These are phyloP conservation scores for Ariolimax columbianus DNA, from an alignment of 2,888 invertebrate species.

Conservation along the genomic window DNA sequence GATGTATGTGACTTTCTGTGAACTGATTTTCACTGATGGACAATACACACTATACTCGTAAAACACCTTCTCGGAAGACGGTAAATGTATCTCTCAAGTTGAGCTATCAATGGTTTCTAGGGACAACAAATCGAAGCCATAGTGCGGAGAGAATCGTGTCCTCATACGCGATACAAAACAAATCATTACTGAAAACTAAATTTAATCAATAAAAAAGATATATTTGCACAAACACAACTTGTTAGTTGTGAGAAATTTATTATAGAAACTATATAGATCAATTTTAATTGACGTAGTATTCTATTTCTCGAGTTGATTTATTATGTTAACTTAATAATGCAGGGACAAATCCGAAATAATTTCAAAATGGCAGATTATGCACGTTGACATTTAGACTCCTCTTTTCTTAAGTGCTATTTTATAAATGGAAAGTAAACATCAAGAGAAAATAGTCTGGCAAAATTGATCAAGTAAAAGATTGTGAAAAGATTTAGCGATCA, in stretches of 20 bases:
- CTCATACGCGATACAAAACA: not conserved
- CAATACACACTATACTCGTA: conserved; percentile 38
- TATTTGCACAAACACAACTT: not conserved
- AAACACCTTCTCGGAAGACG: conserved; percentile 27
- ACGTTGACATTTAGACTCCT: too few species aligned
- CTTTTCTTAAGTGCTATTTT: too few species aligned
- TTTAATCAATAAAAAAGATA: not conserved
- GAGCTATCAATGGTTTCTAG: conserved; percentile 63
- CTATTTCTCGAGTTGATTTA: too few species aligned
- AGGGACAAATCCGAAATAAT: too few species aligned
- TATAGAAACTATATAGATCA: not conserved
- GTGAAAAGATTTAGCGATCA: too few species aligned
- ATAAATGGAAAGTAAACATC: too few species aligned
- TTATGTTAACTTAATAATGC: too few species aligned
- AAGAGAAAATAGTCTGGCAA: too few species aligned
- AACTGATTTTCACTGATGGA: conserved; percentile 66
- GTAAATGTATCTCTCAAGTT: conserved; percentile 1
- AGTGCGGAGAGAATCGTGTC: not conserved
- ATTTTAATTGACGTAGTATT: not conserved
- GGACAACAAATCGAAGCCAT: conserved; percentile 68
- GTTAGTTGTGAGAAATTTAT: not conserved
- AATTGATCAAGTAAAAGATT: too few species aligned
- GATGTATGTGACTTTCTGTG: conserved; percentile 64
- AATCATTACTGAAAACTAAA: not conserved
- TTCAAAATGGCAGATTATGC: too few species aligned